Base-by-base conservation (phyloP, 2,797 vertebrate genomes). In the Helarctos malayanus region DNA sequence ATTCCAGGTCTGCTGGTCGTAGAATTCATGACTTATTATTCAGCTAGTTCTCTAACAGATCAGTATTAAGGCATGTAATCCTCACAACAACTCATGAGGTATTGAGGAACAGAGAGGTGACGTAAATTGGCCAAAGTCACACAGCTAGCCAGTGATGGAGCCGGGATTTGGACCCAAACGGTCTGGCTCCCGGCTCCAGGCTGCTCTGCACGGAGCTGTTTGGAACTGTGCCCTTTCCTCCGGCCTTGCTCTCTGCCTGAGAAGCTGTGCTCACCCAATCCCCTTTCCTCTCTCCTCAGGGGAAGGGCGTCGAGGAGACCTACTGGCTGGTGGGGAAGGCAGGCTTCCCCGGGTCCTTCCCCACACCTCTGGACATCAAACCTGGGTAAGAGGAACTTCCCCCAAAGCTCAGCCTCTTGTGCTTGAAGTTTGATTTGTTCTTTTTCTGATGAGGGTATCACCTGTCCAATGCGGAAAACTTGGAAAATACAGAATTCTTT, bases 271-370 rank as follows among this genome's bases (percentile, higher is more conserved):
- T 6, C 15, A 35, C 32, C 4, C 15, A 35, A 4, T 16, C 38
- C 12, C 9, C 49, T 87, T 49, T 56, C 1, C 7, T 29, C 18
- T 89, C 41, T 95, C 18, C 68, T 88, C 94, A 99, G 99, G 99
- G 99, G 21, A 99, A 99, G 98, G 99, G 98, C 47, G 41, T 98
- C 10, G 99, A 99, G 98, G 99, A 99, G 96, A 99, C 99, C 14
- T 99, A 99, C 92, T 99, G 99, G 99, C 98, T 99, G 14, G 98
- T 98, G 1, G 99, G 99, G 38, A 99, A 99, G 98, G 98, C 98
- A 0, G 99, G 99, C 61, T 99, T 99, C 97, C 98, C 97, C 94
- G 99, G 99, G 97, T 98, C 99, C 35, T 98, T 99, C 69, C 99
- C 99, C 10, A 97, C 98, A 63, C 99, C 99, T 96, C 99, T 89